Percentiles rank a stretch among this genome's conserved stretches.
Conservation (phyloP, 2,797 vertebrate species). For the Mormyrops boulengeri region DNA sequence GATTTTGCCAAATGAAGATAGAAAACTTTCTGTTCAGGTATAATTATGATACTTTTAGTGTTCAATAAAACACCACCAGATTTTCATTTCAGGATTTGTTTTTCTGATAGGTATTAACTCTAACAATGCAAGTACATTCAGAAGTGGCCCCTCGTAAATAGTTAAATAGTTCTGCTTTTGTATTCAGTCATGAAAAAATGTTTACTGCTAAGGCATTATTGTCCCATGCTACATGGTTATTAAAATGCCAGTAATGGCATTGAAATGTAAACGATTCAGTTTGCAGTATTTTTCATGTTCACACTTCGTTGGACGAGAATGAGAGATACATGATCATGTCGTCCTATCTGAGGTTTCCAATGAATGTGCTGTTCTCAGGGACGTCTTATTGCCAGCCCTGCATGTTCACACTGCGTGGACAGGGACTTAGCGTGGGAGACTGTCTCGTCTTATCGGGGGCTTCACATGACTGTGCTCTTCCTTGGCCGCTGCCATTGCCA, state of each 20-base stretch:
- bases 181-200: background rate
- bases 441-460: background rate
- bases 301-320: background rate
- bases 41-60: slow-evolving; percentile 33
- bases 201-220: background rate
- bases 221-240: background rate
- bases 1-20: slow-evolving; percentile 88
- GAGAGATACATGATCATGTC: background rate
- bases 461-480: background rate
- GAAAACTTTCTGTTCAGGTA: slow-evolving; percentile 90
- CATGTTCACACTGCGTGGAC: background rate
- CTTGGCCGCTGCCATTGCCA: background rate
- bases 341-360: background rate
- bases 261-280: background rate
- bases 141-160: background rate
- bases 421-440: background rate
- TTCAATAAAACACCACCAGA: background rate
- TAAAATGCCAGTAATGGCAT: background rate
- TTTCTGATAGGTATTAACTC: background rate
- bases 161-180: background rate
- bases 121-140: background rate
- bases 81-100: background rate
- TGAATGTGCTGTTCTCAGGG: background rate
- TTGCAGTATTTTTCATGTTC: background rate
- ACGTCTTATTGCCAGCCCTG: background rate